Percentiles rank a stretch among this genome's conserved stretches.
phyloP scores from a whole-genome alignment of 2,113 vertebrate genomes.

The Thunnus thynnus region DNA sequence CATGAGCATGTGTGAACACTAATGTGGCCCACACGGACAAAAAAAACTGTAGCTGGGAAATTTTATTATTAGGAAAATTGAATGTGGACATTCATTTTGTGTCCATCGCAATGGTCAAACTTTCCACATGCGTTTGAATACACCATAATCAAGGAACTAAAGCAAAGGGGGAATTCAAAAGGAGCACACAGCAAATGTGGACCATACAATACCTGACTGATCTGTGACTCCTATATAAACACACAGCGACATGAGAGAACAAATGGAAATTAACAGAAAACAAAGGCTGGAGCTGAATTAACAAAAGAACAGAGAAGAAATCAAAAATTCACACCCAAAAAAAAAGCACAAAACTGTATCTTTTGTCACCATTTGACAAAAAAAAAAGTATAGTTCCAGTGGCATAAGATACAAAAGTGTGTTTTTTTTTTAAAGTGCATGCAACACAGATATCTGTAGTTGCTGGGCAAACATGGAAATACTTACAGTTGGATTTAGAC shows the following conservation, averaged over 20 bases:
- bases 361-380: not conserved
- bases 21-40: not conserved
- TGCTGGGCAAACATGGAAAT: not conserved
- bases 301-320: constrained; percentile 53
- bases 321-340: not conserved
- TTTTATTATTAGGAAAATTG: too few species aligned
- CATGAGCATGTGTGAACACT: constrained; percentile 65
- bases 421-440: constrained; percentile 1
- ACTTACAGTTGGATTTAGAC: not conserved
- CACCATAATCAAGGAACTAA: constrained; percentile 56
- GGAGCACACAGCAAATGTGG: constrained; percentile 82
- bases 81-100: not conserved
- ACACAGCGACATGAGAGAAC: constrained; percentile 75
- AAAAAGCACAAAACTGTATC: not conserved
- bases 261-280: constrained; percentile 84
- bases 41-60: not conserved
- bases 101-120: constrained; percentile 36
- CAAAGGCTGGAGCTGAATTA: constrained; percentile 39
- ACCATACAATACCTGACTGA: constrained; percentile 90
- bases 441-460: constrained; percentile 4
- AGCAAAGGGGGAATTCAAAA: constrained; percentile 47
- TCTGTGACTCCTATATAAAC: constrained; percentile 93
- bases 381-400: not conserved
- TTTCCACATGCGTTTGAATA: constrained; percentile 67
- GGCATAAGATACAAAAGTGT: not conserved